A percentile compares a stretch with the other conserved stretches of the same genome.
Conservation (phyloP, 53 echinoderm and acorn worm species). For the Glandiceps talaboti region DNA sequence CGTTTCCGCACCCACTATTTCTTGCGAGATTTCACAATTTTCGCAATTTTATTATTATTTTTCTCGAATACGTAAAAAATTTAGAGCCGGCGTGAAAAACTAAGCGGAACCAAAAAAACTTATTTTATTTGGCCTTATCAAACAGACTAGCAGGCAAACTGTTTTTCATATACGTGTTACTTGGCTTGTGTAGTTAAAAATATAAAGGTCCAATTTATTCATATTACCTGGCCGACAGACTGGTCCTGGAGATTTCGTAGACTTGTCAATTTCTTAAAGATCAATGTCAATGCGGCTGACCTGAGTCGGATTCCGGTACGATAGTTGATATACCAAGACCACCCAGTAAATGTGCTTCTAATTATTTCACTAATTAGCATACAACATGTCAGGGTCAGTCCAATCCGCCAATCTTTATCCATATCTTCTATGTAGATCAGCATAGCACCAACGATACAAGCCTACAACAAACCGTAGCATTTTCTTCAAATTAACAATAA, state of each 20-base stretch:
- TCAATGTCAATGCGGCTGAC: constrained; percentile 28
- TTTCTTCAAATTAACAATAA: not conserved
- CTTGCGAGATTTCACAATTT: too few relatives aligned
- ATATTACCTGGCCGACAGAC: constrained; percentile 51
- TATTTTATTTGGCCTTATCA: too few relatives aligned
- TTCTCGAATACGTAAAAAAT: too few relatives aligned
- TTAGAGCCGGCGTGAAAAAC: too few relatives aligned
- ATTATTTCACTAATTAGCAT: constrained; percentile 28
- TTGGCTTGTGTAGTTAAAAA: too few relatives aligned
- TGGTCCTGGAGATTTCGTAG: constrained; percentile 42
- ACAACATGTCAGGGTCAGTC: constrained; percentile 25
- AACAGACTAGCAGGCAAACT: too few relatives aligned
- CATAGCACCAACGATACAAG: constrained; percentile 33
- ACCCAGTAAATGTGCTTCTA: constrained; percentile 21
- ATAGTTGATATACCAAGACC: constrained; percentile 40
- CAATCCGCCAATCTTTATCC: constrained; percentile 26
- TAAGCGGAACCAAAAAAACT: too few relatives aligned
- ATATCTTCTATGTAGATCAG: constrained; percentile 36
- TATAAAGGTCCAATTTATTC: too few relatives aligned
- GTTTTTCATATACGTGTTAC: too few relatives aligned
- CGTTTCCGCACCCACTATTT: too few relatives aligned
- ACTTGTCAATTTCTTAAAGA: constrained; percentile 35
- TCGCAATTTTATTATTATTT: too few relatives aligned
- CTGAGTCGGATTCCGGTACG: constrained; percentile 44
- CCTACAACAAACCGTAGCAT: constrained; percentile 14